Conservation (phyloP, 2,888 invertebrate genomes). For the Heliconius aoede region DNA sequence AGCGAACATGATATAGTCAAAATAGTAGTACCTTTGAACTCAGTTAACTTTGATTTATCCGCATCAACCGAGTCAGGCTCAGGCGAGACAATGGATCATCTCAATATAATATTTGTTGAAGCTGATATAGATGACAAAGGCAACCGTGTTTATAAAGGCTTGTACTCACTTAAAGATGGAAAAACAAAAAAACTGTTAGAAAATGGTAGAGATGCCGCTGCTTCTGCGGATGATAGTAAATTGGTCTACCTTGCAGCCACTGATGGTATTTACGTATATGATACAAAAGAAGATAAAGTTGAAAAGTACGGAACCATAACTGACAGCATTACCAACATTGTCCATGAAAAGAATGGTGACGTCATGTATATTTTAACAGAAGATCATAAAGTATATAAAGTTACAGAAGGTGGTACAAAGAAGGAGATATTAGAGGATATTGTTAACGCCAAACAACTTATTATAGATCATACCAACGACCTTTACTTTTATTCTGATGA, state of each 20-base stretch:
- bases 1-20: constrained; percentile 50
- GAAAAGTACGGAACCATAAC: constrained; percentile 51
- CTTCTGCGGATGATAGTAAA: constrained; percentile 54
- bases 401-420: constrained; percentile 62
- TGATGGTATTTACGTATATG: constrained; percentile 62
- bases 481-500: constrained; percentile 62
- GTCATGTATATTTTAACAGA: constrained; percentile 63
- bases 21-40: constrained; percentile 49
- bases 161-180: constrained; percentile 44
- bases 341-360: constrained; percentile 49
- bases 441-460: constrained; percentile 61
- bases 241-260: constrained; percentile 59
- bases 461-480: constrained; percentile 62
- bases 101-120: constrained; percentile 46
- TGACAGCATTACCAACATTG: constrained; percentile 52
- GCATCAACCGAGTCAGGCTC: constrained; percentile 28
- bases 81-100: constrained; percentile 33
- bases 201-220: constrained; percentile 57
- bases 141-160: constrained; percentile 27
- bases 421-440: constrained; percentile 59
- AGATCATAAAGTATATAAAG: constrained; percentile 62
- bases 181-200: constrained; percentile 56
- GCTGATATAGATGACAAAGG: constrained; percentile 48
- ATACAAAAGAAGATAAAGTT: constrained; percentile 44
- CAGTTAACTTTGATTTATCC: constrained; percentile 47